A percentile compares a stretch with the other conserved stretches of the same genome.
Evolutionary conservation across 2,113 vertebrate genomes (phyloP).

Genomic region (Chamaea fasciata): DNA sequence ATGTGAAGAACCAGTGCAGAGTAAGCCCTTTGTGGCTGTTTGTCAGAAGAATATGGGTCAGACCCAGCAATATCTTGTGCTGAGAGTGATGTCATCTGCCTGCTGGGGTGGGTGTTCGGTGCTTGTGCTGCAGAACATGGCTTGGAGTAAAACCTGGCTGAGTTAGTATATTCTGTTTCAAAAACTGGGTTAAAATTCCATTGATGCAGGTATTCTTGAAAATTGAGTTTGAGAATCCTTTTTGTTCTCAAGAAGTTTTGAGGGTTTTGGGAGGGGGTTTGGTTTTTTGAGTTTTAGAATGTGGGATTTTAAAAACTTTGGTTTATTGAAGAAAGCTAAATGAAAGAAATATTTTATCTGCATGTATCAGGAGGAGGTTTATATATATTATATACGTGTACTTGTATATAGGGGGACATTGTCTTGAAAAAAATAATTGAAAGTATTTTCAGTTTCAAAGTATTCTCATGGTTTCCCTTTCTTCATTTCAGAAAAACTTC

Average conservation of each 20-base stretch:
- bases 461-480: background rate
- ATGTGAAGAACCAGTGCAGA: background rate
- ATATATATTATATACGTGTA: fast-evolving
- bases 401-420: no score
- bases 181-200: background rate
- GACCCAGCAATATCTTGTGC: no score
- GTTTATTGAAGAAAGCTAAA: background rate
- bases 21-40: background rate
- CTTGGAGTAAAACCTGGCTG: background rate
- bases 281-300: background rate
- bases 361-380: background rate
- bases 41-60: background rate
- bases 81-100: background rate
- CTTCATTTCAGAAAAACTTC: slow-evolving; percentile 68
- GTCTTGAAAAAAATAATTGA: background rate
- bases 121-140: background rate
- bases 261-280: fast-evolving
- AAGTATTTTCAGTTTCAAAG: background rate
- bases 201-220: background rate
- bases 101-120: background rate
- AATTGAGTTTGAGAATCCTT: background rate
- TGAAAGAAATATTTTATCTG: background rate
- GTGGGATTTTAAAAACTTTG: background rate
- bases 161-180: background rate
- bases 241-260: no score